Conservation (phyloP, 2,797 vertebrate genomes). For the Diplodus sargus region DNA sequence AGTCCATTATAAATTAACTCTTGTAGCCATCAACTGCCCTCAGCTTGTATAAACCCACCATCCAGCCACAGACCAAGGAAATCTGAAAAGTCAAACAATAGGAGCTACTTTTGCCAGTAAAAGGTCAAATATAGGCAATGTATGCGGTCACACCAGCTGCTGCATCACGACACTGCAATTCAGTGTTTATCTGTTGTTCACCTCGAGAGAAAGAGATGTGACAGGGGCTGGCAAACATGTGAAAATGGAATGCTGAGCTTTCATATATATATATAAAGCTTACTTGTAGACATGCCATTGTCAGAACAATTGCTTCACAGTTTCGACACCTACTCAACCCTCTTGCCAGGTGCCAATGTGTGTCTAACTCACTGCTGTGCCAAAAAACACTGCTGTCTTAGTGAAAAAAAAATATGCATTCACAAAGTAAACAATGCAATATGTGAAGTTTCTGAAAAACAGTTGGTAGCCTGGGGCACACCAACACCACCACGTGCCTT, state of each 20-base stretch:
- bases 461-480: background rate
- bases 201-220: slow-evolving; percentile 12
- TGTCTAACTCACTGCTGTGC: slow-evolving; percentile 23
- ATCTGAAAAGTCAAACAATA: background rate
- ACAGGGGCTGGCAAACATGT: slow-evolving; percentile 21
- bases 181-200: slow-evolving; percentile 5
- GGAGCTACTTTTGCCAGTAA: background rate
- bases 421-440: slow-evolving; percentile 36
- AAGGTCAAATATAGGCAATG: slow-evolving; percentile 31
- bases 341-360: slow-evolving; percentile 34
- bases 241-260: slow-evolving; percentile 47
- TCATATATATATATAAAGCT: slow-evolving; percentile 10
- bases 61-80: background rate
- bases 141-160: background rate
- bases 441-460: slow-evolving; percentile 20
- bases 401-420: slow-evolving; percentile 14
- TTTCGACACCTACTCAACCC: slow-evolving; percentile 39
- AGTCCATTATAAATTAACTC: slow-evolving; percentile 25
- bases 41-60: slow-evolving; percentile 1
- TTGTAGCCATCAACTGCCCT: background rate
- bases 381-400: slow-evolving; percentile 31
- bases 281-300: slow-evolving; percentile 24
- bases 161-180: slow-evolving; percentile 1
- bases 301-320: slow-evolving; percentile 51
- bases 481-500: background rate